Base-by-base conservation (phyloP, 2,113 vertebrate species). In the Saguinus imperator region DNA sequence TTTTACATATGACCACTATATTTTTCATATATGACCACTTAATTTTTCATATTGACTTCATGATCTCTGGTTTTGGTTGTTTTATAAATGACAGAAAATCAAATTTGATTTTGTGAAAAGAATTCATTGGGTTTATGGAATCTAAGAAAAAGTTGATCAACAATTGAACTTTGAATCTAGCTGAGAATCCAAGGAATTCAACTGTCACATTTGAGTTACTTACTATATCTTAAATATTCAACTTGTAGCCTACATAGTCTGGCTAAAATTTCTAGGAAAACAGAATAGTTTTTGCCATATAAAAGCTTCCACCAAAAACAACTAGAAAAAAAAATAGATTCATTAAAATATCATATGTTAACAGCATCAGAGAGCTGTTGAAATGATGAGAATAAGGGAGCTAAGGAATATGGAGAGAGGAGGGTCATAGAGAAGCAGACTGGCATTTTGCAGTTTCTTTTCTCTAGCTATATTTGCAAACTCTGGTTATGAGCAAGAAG, bases 31-130 rank as follows among this genome's bases (percentile, higher is more conserved):
- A 57, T 21, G 57, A 57, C 57, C 57, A 23, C 8, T 57, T 57
- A 32, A 70, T 85, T 93, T 87, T 87, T 45, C 37, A 80, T 76
- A 1, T 48, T 58, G 8, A 58, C 21, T 58, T 23, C 8, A 27
- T 79, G 13, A 57, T 12, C 23, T 87, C 68, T 94, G 48, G 8
- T 84, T 91, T 82, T 86, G 10, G 75, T 94, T 96, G 77, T 88
- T 90, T 91, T 81, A 85, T 88, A 76, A 92, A 32, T 61, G 32
- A 84, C 9, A 96, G 87, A 75, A 93, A 94, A 50, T 66, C 20
- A 96, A 93, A 95, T 91, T 82, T 3, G 48, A 18, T 81, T 85
- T 17, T 64, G n/a, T 91, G 9, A 88, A 87, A 91, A 84, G 64
- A 70, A 27, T 68, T 87, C 80, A 80, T 43, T 87, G 61, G 6